Evolutionary conservation across 1,140 invertebrate species (phyloP).

Genomic region (Medauroidea extradentata): DNA sequence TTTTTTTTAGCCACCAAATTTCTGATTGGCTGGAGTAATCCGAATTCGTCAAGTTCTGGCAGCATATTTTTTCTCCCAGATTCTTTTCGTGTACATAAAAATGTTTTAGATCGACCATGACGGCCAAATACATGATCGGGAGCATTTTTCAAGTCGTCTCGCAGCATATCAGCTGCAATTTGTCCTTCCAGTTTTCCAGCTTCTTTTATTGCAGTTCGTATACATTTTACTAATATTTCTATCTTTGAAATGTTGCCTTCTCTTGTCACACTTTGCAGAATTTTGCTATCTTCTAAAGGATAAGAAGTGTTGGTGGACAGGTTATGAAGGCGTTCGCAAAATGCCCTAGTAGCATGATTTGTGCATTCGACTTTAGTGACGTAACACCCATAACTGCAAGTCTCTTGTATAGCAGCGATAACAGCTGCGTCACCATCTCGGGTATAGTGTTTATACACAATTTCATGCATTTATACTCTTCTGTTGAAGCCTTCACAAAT

Average conservation of each 20-base stretch:
- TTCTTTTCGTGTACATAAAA: background rate
- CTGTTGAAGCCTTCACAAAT: constrained; percentile 33
- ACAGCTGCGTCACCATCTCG: too few species aligned
- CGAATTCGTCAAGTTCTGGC: background rate
- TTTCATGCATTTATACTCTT: too few species aligned
- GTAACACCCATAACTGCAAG: background rate
- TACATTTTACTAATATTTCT: too few species aligned
- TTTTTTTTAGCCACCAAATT: too few species aligned
- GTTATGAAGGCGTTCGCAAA: background rate
- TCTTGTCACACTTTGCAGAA: background rate
- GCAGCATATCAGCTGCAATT: background rate
- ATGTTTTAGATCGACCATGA: background rate
- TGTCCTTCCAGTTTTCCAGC: too few species aligned
- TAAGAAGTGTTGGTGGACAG: background rate
- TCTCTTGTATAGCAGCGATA: too few species aligned
- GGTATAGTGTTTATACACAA: constrained; percentile 1
- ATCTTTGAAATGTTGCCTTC: too few species aligned
- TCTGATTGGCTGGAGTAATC: background rate
- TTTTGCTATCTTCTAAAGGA: background rate
- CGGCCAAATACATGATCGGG: constrained; percentile 1
- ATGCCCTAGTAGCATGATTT: background rate
- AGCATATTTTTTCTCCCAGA: background rate
- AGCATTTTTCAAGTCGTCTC: background rate
- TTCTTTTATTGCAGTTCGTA: too few species aligned
- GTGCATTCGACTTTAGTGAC: background rate